Conservation (phyloP, 1,140 invertebrate genomes). For the Papilio glaucus region DNA sequence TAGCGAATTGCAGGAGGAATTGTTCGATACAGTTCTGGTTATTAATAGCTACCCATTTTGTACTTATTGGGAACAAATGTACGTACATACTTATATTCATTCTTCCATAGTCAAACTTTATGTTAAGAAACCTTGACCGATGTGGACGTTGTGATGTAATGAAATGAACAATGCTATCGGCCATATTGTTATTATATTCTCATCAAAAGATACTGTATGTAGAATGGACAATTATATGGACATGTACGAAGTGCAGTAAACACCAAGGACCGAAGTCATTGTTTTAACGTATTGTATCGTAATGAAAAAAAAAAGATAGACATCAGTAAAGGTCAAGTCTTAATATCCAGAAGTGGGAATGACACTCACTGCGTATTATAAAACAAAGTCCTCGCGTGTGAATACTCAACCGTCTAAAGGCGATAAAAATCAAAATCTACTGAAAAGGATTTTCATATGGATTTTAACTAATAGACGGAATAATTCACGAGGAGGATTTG, state of each 20-base stretch:
- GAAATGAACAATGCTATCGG: conserved; percentile 23
- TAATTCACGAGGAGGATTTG: too few species aligned
- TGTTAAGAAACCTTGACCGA: neutral
- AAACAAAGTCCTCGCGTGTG: neutral
- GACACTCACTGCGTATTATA: neutral
- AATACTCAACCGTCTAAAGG: too few species aligned
- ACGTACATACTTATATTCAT: too few species aligned
- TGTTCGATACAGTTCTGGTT: too few species aligned
- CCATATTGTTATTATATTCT: conserved; percentile 25
- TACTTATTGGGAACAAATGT: too few species aligned
- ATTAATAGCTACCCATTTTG: too few species aligned
- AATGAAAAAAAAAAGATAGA: neutral
- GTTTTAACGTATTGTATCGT: neutral
- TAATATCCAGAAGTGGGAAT: neutral
- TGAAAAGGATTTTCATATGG: neutral
- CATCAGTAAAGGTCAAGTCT: neutral
- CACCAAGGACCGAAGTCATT: neutral
- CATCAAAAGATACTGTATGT: conserved; percentile 19
- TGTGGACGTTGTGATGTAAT: neutral
- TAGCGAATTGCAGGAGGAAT: too few species aligned
- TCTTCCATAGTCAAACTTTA: too few species aligned
- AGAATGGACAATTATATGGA: conserved; percentile 32
- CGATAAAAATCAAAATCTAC: neutral
- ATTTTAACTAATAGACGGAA: too few species aligned
- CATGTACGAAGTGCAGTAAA: neutral